Percentiles rank a stretch among this genome's conserved stretches.
Evolutionary conservation across 2,888 invertebrate species (phyloP).

Genomic region (Lathronympha strigana): DNA sequence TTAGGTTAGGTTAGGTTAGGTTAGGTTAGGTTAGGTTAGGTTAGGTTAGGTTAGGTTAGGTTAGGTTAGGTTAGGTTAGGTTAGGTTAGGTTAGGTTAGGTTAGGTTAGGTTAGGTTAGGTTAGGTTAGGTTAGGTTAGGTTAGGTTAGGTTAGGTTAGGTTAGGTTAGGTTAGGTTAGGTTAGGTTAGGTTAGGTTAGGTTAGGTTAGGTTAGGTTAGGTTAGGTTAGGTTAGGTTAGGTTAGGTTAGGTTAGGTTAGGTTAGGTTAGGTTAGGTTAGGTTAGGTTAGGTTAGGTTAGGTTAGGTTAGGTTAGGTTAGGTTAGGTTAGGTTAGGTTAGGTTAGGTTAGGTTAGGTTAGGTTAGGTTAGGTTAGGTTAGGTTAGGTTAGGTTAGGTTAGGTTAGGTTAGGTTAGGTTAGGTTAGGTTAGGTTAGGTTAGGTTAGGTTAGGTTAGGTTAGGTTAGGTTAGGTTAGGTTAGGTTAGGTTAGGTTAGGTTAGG

Average conservation of each 20-base stretch:
- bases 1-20: constrained; percentile 21
- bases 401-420: constrained; percentile 41
- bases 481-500: constrained; percentile 19
- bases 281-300: constrained; percentile 39
- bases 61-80: constrained; percentile 22
- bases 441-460: constrained; percentile 19
- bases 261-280: constrained; percentile 15
- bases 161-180: constrained; percentile 45
- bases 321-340: constrained; percentile 44
- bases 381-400: constrained; percentile 41
- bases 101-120: constrained; percentile 30
- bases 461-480: constrained; percentile 19
- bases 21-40: constrained; percentile 5
- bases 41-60: constrained; percentile 14
- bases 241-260: constrained; percentile 19
- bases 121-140: constrained; percentile 33
- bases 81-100: constrained; percentile 11
- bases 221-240: constrained; percentile 14
- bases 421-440: constrained; percentile 35
- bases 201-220: constrained; percentile 40
- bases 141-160: constrained; percentile 46
- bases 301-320: constrained; percentile 44
- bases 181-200: constrained; percentile 47
- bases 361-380: constrained; percentile 34
- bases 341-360: constrained; percentile 44